Evolutionary conservation across 2,888 invertebrate genomes (phyloP).

Genomic region (Sclerodermus sp.): DNA sequence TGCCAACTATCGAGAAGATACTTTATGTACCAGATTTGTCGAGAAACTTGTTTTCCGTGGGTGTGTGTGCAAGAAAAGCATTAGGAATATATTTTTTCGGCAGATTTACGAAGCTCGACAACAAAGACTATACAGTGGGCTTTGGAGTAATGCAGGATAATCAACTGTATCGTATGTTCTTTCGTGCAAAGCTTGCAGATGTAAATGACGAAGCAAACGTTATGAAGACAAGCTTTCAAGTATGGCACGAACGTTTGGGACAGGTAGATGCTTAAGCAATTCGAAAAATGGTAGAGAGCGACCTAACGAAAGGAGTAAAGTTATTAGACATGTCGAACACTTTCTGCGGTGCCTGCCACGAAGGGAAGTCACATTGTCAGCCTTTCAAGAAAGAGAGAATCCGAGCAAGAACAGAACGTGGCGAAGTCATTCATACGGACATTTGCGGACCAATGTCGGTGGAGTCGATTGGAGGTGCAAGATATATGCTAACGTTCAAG

Average conservation of each 20-base stretch:
- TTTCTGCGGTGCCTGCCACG: constrained; percentile 17
- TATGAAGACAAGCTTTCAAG: not conserved
- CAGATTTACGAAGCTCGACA: not conserved
- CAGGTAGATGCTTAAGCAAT: constrained; percentile 19
- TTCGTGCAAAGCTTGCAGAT: not conserved
- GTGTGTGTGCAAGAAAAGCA: constrained; percentile 9
- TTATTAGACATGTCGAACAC: constrained; percentile 15
- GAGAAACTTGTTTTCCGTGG: constrained; percentile 14
- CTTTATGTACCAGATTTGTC: constrained; percentile 7
- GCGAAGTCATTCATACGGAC: constrained; percentile 23
- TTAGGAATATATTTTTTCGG: constrained; percentile 5
- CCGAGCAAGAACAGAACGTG: constrained; percentile 3
- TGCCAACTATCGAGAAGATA: not conserved
- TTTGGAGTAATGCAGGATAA: not conserved
- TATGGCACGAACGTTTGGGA: not conserved
- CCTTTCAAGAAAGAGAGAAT: constrained; percentile 14
- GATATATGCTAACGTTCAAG: constrained; percentile 28
- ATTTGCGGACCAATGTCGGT: constrained; percentile 30
- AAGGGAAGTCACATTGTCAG: constrained; percentile 15
- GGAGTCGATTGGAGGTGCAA: constrained; percentile 25
- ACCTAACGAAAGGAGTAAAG: too few relatives aligned
- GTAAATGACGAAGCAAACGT: not conserved
- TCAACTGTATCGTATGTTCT: not conserved
- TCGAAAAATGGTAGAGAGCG: constrained; percentile 15
- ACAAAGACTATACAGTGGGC: not conserved